Evolutionary conservation across 1,140 invertebrate species (phyloP).

Genomic region (Oscheius sp.): DNA sequence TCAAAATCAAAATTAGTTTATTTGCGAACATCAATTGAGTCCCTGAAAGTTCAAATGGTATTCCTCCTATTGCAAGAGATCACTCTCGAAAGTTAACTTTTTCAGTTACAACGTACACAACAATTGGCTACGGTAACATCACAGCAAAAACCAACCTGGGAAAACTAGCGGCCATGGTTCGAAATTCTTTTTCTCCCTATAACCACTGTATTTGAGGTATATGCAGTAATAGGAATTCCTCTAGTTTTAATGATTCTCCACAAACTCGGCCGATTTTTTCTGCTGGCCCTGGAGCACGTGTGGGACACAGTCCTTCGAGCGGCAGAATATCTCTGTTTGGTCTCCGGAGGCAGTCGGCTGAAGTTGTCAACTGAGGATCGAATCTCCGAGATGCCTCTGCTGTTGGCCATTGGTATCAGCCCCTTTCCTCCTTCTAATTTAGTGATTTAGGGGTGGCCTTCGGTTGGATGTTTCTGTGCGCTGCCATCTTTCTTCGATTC

Average conservation of each 20-base stretch:
- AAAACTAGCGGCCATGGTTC: slow-evolving; percentile 55
- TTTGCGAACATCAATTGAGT: no score
- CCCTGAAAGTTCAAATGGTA: no score
- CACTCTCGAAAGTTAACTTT: no score
- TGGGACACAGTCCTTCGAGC: slow-evolving; percentile 48
- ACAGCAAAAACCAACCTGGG: slow-evolving; percentile 54
- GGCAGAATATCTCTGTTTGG: slow-evolving; percentile 56
- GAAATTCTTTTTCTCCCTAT: neutral
- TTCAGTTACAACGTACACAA: slow-evolving; percentile 60
- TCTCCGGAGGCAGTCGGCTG: slow-evolving; percentile 52
- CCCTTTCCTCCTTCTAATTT: neutral
- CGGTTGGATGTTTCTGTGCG: slow-evolving; percentile 60
- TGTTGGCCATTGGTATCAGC: slow-evolving; percentile 54
- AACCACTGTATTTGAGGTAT: slow-evolving; percentile 34
- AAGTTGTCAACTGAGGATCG: slow-evolving; percentile 37
- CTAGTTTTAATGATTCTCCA: slow-evolving; percentile 58
- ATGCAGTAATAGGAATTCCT: slow-evolving; percentile 58
- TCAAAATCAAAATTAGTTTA: slow-evolving; percentile 2
- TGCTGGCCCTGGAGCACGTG: slow-evolving; percentile 44
- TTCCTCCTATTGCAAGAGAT: no score
- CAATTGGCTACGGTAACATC: slow-evolving; percentile 60
- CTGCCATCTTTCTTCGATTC: slow-evolving; percentile 58
- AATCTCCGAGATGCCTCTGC: slow-evolving; percentile 55
- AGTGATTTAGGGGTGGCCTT: slow-evolving; percentile 31
- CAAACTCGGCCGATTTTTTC: slow-evolving; percentile 55